Base-by-base conservation (phyloP, 35 echinoderm and acorn worm genomes). In the Anneissia japonica region DNA sequence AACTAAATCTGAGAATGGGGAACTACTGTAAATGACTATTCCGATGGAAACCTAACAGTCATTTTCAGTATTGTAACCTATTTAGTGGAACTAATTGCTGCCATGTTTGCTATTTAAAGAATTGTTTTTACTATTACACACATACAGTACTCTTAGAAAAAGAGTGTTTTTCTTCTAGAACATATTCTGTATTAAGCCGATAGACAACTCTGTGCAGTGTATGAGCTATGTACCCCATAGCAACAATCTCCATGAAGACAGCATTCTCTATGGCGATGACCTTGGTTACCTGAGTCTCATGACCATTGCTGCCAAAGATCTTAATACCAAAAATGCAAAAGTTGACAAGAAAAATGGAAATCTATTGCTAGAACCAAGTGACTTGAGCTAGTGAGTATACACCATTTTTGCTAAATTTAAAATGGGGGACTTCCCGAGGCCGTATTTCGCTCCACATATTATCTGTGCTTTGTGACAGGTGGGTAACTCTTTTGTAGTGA, bases 271-370 rank as follows among this genome's bases (percentile, higher is more conserved):
- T 74, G 95, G 95, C 7, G 95, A 97, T 86, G 95, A 97, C 77
- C 88, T 88, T 21, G 95, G 95, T n/a, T 97, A 86, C 46, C 74
- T 97, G 73, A 97, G 81, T 76, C 91, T 97, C 2, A 72, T 97
- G 0, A 93, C 89, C 23, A 93, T 97, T 31, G 95, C 95, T 5
- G 95, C 95, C 40, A 97, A 97, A 37, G 95, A 97, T 80, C 91
- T 97, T 21, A 97, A 97, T 82, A 97, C 95, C 31, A 97, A 97
- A 81, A 92, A 97, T 79, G 95, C 95, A 14, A 93, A 83, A 39
- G 64, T 97, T 30, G 95, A 97, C 79, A 97, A 87, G 78, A 90
- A 90, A 34, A 93, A 89, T 80, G 85, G 85, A 34, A 97, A 91
- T 75, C 84, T 97, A 31, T 79, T 93, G 6, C 72, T 97, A n/a